Base-by-base conservation (phyloP, 2,797 vertebrate species). In the Etheostoma perlongum region DNA sequence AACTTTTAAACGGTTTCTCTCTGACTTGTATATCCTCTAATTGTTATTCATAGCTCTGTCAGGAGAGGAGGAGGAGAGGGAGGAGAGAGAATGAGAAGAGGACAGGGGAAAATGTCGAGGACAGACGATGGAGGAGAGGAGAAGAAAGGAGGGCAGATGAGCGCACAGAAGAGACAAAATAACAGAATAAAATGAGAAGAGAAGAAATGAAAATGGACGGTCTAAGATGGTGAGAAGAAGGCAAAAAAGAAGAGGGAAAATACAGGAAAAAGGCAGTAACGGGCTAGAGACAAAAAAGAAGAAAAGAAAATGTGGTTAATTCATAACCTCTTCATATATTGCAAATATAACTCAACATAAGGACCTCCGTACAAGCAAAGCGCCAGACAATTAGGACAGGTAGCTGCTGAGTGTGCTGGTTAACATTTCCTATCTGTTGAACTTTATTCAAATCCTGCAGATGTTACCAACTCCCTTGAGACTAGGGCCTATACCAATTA, bases 41-140 rank as follows among this genome's bases (percentile, higher is more conserved):
- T 95, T 93, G 91, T 91, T 94, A 94, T 94, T 94, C 91, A 93
- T 91, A 91, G 89, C 83, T 90, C 86, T 87, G 85, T 91, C 88
- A 81, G 83, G 84, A 76, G 79, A 79, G 73, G 82, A 78, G 81
- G 84, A 86, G 61, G 74, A 68, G 59, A 44, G 40, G 53, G 58
- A 70, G 79, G 65, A 8, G 75, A 57, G 69, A 81, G 74, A 78
- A 77, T 58, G 75, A 70, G 73, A 53, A 74, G 79, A 73, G 44
- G 70, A 79, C 68, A 84, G 69, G 64, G 61, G 75, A 42, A 33
- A 72, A 59, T 75, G 81, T 55, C 16, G 79, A 72, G 76, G 81
- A 72, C 65, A 64, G 72, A 27, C 18, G 23, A 51, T 7, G 25
- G 70, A 73, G 63, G 58, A 79, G 73, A 74, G 61, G 9, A 40